Evolutionary conservation across 2,888 invertebrate genomes (phyloP), one percentile per base, ranked within the genome.

Genomic region (Nebria brevicollis): DNA sequence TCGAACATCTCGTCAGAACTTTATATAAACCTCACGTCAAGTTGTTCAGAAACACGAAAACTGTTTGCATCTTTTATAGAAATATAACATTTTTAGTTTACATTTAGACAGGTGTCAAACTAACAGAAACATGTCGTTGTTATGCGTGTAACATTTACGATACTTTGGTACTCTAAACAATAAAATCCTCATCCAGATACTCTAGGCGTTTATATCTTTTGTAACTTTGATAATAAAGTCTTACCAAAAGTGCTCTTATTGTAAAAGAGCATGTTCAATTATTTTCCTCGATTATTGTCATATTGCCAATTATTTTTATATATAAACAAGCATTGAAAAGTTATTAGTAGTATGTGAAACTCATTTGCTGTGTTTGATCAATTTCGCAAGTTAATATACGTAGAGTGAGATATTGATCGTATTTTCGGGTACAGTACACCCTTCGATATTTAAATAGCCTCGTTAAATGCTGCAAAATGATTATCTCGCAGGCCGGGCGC

Each of bases 361-460:
- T 54, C 54, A 7, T 54, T 54, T 54, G 7, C 54, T 6, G 5
- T 54, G n/a, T 54, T 54, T 8, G 54, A 54, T 54, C 54, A 54
- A 54, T 54, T 54, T 54, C 13, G 54, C 54, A n/a, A 26, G n/a
- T 26, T 34, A 64, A 64, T 75, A 75, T 66, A 10, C 41, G 15
- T 66, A 65, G 13, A 11, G 41, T n/a, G 8, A 65, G 20, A 76
- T 75, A n/a, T 34, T 34, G 34, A 34, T 34, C 34, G 34, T 2
- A 76, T 68, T 68, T 26, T 68, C 8, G 68, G 68, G 70, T 25
- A 26, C 25, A 26, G 26, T 70, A 70, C 66, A 34, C 70, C 70
- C 34, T 54, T 72, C 54, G 26, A 74, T 78, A 78, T 78, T 78
- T 78, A 78, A 78, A 78, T 78, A 41, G 73, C 10, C 20, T 73